A percentile compares a stretch with the other conserved stretches of the same genome.
These are phyloP conservation scores for Drosophila repletoides DNA, from an alignment of 1,140 invertebrate genomes.

Conservation along the genomic window DNA sequence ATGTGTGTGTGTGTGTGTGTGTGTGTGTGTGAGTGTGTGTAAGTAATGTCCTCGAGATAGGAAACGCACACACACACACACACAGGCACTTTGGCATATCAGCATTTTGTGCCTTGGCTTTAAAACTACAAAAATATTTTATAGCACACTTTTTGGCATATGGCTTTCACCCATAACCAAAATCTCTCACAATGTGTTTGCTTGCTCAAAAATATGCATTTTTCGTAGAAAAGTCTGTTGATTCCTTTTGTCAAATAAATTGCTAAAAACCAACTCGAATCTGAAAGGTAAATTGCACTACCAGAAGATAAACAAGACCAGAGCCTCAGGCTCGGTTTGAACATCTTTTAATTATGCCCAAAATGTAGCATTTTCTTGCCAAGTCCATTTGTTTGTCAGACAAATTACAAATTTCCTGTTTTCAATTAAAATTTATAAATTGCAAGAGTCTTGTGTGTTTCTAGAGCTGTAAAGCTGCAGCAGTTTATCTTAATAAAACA, in stretches of 20 bases:
- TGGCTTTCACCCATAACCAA: not conserved
- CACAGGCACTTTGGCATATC: not conserved
- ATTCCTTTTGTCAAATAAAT: conserved; percentile 26
- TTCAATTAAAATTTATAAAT: conserved; percentile 14
- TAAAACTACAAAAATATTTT: not conserved
- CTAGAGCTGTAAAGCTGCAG: not conserved
- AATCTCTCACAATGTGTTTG: not conserved
- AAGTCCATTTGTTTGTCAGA: conserved; percentile 7
- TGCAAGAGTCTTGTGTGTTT: not conserved
- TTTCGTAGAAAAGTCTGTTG: not conserved
- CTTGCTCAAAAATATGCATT: conserved; percentile 9
- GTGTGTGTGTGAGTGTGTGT: not conserved
- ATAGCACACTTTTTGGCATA: not conserved
- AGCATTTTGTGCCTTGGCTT: conserved; percentile 1
- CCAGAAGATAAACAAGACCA: not conserved
- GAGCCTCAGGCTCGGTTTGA: not conserved
- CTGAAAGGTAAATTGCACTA: no score
- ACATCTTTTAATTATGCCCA: not conserved
- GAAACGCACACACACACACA: not conserved
- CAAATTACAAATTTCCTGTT: conserved; percentile 7
- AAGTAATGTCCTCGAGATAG: not conserved
- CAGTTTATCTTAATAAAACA: conserved; percentile 5
- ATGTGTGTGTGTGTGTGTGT: not conserved
- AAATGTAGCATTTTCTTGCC: not conserved
- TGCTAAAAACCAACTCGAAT: not conserved